A percentile compares a stretch with the other conserved stretches of the same genome.
Conservation (phyloP, 1,140 invertebrate genomes). For the Schmidtea mediterranea region DNA sequence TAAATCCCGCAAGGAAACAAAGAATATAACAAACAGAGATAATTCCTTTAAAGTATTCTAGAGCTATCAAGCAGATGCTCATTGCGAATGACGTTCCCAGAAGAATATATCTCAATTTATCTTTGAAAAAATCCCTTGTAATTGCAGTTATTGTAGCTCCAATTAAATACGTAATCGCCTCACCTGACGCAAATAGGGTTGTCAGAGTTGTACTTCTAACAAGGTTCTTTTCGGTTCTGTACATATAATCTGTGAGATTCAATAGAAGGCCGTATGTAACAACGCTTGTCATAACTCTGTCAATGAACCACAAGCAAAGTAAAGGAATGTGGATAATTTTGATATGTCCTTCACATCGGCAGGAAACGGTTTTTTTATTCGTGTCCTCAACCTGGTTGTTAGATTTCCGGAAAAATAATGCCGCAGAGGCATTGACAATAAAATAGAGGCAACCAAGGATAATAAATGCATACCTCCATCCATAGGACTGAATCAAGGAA, state of each 20-base stretch:
- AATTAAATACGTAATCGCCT: constrained; percentile 3
- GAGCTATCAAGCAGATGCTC: neutral
- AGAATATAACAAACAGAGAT: neutral
- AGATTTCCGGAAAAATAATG: neutral
- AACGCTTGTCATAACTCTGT: constrained; percentile 5
- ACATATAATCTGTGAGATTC: constrained; percentile 4
- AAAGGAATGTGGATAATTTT: neutral
- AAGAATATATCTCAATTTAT: constrained; percentile 5
- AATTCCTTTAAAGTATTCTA: neutral
- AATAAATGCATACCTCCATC: constrained; percentile 1
- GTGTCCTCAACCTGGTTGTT: too few relatives aligned
- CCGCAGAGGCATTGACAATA: neutral
- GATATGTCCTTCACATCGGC: too few relatives aligned
- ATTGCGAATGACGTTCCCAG: neutral
- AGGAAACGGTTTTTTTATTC: too few relatives aligned
- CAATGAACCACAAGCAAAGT: neutral
- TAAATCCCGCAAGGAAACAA: neutral
- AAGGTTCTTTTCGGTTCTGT: neutral
- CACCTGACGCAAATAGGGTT: constrained; percentile 1
- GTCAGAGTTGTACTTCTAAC: neutral
- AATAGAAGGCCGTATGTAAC: constrained; percentile 5
- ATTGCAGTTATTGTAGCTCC: neutral
- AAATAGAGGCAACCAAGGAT: constrained; percentile 3
- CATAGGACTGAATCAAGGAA: neutral
- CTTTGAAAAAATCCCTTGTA: constrained; percentile 1